phyloP scores from a whole-genome alignment of 2,888 invertebrate genomes.

The Mactromeris polynyma region DNA sequence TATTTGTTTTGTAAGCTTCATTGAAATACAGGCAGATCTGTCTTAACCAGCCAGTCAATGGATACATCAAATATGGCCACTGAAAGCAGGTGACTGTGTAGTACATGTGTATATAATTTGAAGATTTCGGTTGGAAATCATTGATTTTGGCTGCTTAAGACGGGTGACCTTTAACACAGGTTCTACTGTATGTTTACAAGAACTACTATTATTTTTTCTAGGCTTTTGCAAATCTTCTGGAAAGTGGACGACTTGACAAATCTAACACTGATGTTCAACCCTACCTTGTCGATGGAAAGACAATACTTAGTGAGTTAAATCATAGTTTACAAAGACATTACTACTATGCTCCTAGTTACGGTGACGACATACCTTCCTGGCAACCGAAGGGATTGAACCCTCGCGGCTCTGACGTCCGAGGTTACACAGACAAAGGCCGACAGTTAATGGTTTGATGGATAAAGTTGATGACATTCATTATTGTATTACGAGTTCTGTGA shows the following conservation, averaged over 20 bases:
- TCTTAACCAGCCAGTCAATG: too few relatives aligned
- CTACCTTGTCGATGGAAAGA: constrained; percentile 86
- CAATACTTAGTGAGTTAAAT: constrained; percentile 82
- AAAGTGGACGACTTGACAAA: constrained; percentile 81
- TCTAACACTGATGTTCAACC: constrained; percentile 85
- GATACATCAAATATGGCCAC: too few relatives aligned
- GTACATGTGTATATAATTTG: too few relatives aligned
- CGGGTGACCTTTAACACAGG: too few relatives aligned
- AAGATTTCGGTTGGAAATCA: too few relatives aligned
- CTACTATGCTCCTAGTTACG: constrained; percentile 86
- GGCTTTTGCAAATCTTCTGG: constrained; percentile 85
- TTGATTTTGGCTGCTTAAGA: too few relatives aligned
- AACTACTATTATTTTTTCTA: constrained; percentile 61
- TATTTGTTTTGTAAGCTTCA: too few relatives aligned
- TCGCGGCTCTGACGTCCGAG: constrained; percentile 73
- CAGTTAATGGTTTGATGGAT: constrained; percentile 24
- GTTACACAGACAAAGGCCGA: constrained; percentile 49
- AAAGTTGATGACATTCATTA: neutral
- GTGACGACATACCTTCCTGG: constrained; percentile 84
- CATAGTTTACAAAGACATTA: constrained; percentile 83
- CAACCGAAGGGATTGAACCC: constrained; percentile 79
- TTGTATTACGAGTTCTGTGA: constrained; percentile 7
- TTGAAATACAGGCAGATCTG: too few relatives aligned
- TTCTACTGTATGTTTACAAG: neutral
- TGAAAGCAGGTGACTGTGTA: too few relatives aligned